Conservation (phyloP, 2,113 vertebrate species). For the Picathartes gymnocephalus region DNA sequence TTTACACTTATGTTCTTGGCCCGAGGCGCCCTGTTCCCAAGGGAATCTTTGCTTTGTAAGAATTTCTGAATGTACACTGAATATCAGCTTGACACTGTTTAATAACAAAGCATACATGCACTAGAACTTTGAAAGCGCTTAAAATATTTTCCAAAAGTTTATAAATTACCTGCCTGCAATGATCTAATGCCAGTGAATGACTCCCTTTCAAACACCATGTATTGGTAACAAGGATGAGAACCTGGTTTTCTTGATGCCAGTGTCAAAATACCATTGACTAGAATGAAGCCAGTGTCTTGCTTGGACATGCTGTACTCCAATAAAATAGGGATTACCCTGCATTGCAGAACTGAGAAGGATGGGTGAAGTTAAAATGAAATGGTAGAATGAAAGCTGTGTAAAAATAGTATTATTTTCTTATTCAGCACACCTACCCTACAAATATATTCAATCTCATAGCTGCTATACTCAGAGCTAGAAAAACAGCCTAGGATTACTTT, state of each 20-base stretch:
- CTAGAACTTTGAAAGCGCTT: background rate
- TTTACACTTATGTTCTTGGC: background rate
- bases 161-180: background rate
- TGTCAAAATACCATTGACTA: background rate
- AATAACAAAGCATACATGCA: background rate
- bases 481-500: background rate
- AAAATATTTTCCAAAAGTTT: background rate
- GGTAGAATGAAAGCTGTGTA: background rate
- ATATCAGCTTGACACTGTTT: background rate
- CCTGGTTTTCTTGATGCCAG: background rate
- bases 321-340: conserved; percentile 28
- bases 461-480: background rate
- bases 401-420: conserved; percentile 7
- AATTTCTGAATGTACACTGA: background rate
- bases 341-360: conserved; percentile 26
- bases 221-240: background rate
- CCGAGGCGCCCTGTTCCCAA: background rate
- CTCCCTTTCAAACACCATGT: background rate
- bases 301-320: background rate
- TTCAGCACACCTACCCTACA: background rate
- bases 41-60: background rate
- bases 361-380: background rate
- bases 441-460: background rate
- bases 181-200: background rate
- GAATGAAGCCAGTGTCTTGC: background rate